Percentiles rank a stretch among this genome's conserved stretches.
Evolutionary conservation across 2,113 vertebrate genomes (phyloP).

Genomic region (Aspiorhynchus laticeps): DNA sequence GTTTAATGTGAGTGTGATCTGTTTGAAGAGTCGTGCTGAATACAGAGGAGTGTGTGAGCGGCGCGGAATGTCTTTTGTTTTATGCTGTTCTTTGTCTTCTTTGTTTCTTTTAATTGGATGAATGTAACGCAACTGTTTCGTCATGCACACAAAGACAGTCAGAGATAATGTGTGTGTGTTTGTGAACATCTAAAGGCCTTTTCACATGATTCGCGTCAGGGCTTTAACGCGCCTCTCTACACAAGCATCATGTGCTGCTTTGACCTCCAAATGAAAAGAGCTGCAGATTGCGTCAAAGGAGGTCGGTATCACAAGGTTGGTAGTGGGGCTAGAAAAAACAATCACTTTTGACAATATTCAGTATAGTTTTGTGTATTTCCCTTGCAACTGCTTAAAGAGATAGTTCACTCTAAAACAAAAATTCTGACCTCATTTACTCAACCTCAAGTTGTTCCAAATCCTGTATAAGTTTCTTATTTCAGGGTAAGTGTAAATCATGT

Average conservation of each 20-base stretch:
- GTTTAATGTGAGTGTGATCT: neutral
- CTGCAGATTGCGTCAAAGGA: neutral
- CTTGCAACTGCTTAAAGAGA: neutral
- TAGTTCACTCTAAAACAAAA: neutral
- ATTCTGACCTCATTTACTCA: neutral
- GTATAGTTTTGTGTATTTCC: neutral
- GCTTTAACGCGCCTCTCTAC: neutral
- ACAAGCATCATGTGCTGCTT: neutral
- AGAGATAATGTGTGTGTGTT: constrained; percentile 5
- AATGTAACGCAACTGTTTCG: constrained; percentile 9
- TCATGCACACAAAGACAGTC: constrained; percentile 3
- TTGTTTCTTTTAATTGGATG: constrained; percentile 27
- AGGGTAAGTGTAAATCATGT: no score
- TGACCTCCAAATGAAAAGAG: constrained; percentile 18
- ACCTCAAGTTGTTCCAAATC: no score
- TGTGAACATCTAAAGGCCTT: neutral
- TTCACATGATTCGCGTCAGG: constrained; percentile 8
- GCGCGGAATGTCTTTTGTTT: constrained; percentile 1
- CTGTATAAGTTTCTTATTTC: no score
- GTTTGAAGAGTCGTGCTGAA: neutral
- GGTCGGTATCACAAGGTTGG: neutral
- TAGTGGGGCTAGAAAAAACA: neutral
- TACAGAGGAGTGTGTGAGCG: neutral
- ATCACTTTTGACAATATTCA: neutral
- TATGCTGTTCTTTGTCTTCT: constrained; percentile 9